Percentiles rank a stretch among this genome's conserved stretches.
Conservation (phyloP, 2,888 invertebrate genomes). For the Pristionchus mayeri region DNA sequence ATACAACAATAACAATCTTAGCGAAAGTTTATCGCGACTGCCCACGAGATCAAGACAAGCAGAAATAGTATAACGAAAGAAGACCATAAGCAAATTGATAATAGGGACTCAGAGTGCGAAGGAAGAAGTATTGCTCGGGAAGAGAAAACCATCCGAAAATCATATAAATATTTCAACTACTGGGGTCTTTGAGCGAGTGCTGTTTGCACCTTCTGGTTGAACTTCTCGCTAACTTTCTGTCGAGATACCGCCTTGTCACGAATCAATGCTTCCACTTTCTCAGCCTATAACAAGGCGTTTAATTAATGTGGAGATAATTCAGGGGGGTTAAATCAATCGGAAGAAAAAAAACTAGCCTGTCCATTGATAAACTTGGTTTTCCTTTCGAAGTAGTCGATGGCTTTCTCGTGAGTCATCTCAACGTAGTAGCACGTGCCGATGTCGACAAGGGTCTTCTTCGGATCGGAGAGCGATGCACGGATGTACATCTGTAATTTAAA, state of each 20-base stretch:
- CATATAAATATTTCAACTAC: neutral
- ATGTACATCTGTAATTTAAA: conserved; percentile 89
- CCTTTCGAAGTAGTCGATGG: conserved; percentile 92
- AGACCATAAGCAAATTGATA: neutral
- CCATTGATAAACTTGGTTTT: conserved; percentile 91
- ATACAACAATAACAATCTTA: neutral
- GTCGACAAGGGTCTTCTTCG: conserved; percentile 91
- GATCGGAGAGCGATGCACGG: conserved; percentile 88
- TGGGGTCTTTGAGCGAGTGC: conserved; percentile 41
- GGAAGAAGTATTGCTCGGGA: neutral
- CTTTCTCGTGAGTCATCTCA: conserved; percentile 88
- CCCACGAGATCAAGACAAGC: conserved; percentile 37
- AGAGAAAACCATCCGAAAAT: neutral
- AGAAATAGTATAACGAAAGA: conserved; percentile 23
- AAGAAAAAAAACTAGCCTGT: conserved; percentile 82
- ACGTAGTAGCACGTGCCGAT: conserved; percentile 97
- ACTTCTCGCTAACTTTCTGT: conserved; percentile 57
- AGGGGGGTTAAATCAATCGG: neutral
- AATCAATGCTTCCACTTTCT: conserved; percentile 59
- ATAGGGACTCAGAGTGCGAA: neutral
- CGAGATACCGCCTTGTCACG: conserved; percentile 59
- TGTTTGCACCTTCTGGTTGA: conserved; percentile 62
- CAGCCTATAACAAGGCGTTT: conserved; percentile 51
- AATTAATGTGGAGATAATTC: too few relatives aligned
- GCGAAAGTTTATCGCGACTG: neutral